Evolutionary conservation across 2,113 vertebrate species (phyloP).

Genomic region (crab-eating macaque (Macaca fascicularis)): DNA sequence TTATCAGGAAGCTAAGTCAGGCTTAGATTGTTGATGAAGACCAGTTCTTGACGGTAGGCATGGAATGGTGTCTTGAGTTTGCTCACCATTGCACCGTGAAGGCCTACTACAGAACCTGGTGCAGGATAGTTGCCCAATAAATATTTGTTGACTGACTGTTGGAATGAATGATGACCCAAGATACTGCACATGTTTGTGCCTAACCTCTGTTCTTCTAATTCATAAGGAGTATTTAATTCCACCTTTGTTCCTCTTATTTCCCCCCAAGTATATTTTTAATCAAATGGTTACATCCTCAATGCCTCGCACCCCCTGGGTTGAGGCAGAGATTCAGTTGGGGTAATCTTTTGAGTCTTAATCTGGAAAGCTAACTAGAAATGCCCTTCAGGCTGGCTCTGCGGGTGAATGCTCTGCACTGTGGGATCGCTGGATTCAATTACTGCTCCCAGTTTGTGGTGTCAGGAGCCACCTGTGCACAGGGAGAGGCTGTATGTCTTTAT

Average conservation of each 20-base stretch:
- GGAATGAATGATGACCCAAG: not conserved
- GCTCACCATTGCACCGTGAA: not conserved
- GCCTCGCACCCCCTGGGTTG: not conserved
- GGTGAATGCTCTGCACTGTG: constrained; percentile 28
- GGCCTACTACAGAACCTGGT: not conserved
- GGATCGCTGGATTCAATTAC: constrained; percentile 64
- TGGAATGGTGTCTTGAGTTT: not conserved
- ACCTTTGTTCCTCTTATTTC: constrained; percentile 17
- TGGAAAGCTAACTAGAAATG: constrained; percentile 25
- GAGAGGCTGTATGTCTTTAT: not conserved
- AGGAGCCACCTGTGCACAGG: constrained; percentile 59
- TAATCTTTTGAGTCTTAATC: constrained; percentile 40
- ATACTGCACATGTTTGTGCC: not conserved
- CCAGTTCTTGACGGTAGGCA: not conserved
- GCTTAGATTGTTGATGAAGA: not conserved
- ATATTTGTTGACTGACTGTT: not conserved
- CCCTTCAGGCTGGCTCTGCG: constrained; percentile 42
- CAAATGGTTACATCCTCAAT: not conserved
- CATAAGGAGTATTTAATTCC: not conserved
- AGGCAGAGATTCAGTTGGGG: constrained; percentile 31
- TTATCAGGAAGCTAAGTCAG: not conserved
- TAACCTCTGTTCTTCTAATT: not conserved
- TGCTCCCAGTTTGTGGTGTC: constrained; percentile 65
- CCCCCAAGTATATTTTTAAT: constrained; percentile 7
- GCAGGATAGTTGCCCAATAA: not conserved